Percentiles rank a stretch among this genome's conserved stretches.
Evolutionary conservation across 2,888 invertebrate species (phyloP).

Genomic region (Lochmaea capreae): DNA sequence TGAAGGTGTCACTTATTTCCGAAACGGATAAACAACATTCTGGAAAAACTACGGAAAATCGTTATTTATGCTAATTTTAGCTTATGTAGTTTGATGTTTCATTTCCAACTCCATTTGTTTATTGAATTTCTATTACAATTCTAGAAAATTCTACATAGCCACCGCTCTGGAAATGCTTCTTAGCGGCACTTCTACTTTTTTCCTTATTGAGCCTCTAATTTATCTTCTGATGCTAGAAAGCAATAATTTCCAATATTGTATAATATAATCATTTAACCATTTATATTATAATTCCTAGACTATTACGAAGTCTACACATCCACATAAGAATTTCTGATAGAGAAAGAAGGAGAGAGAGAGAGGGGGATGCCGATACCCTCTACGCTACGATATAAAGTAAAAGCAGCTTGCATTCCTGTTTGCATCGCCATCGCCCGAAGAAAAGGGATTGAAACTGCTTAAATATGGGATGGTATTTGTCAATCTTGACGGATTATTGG

Average conservation of each 20-base stretch:
- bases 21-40: no score
- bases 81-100: no score
- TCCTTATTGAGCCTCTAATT: no score
- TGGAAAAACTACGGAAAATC: no score
- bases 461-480: conserved; percentile 58
- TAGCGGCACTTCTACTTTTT: no score
- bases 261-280: neutral
- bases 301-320: conserved; percentile 34
- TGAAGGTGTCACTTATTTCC: no score
- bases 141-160: no score
- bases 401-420: conserved; percentile 45
- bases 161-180: no score
- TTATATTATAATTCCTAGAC: conserved; percentile 14
- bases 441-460: conserved; percentile 40
- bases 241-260: neutral
- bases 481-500: conserved; percentile 54
- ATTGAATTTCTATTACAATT: no score
- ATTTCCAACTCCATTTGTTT: no score
- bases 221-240: no score
- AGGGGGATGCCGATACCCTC: neutral
- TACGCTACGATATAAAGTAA: neutral
- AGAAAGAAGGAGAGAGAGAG: neutral
- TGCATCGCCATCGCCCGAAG: conserved; percentile 47
- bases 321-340: conserved; percentile 29
- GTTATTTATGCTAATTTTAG: no score